phyloP scores from a whole-genome alignment of 2,797 vertebrate genomes.

The Harpagifer antarcticus region DNA sequence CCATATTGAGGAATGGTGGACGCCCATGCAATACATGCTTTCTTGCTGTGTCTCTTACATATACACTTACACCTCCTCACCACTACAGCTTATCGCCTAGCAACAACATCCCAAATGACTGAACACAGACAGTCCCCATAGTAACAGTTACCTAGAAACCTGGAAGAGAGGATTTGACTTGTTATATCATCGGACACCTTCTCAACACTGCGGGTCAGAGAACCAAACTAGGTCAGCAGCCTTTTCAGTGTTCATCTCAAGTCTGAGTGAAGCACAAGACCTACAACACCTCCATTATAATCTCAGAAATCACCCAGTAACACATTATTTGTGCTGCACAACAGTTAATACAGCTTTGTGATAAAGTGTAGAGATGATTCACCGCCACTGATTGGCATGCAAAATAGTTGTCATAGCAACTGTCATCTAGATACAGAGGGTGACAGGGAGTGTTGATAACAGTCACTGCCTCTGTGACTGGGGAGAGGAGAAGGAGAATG shows the following conservation, averaged over 20 bases:
- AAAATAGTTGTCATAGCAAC: conserved; percentile 73
- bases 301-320: conserved; percentile 14
- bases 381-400: conserved; percentile 67
- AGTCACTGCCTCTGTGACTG: conserved; percentile 22
- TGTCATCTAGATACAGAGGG: conserved; percentile 63
- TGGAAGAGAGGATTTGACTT: conserved; percentile 53
- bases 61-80: conserved; percentile 21
- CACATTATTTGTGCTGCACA: background rate
- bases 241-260: background rate
- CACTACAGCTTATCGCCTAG: conserved; percentile 58
- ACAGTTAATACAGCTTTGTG: conserved; percentile 26
- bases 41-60: background rate
- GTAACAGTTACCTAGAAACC: conserved; percentile 77
- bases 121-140: conserved; percentile 70
- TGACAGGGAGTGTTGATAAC: conserved; percentile 66
- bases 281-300: conserved; percentile 3
- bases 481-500: conserved; percentile 44
- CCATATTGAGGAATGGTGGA: conserved; percentile 20
- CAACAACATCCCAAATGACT: conserved; percentile 67
- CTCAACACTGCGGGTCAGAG: conserved; percentile 62
- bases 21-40: background rate
- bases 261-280: background rate
- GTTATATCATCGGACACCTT: conserved; percentile 51
- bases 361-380: conserved; percentile 64
- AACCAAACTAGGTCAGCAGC: conserved; percentile 60